Evolutionary conservation across 2,888 invertebrate species (phyloP).

Genomic region (Nemotelus nigrinus): DNA sequence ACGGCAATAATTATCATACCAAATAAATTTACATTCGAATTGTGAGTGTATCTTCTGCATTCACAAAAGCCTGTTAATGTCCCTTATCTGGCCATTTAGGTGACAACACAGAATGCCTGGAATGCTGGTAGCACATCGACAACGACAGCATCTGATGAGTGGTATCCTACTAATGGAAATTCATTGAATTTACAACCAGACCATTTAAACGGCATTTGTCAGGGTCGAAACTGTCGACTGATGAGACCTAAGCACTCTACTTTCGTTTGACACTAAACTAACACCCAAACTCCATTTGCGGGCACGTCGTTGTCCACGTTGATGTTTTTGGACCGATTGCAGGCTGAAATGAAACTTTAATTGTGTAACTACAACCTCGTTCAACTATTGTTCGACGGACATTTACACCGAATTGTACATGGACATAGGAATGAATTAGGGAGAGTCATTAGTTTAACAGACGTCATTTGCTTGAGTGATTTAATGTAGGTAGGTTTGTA

Average conservation of each 20-base stretch:
- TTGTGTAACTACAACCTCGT: slow-evolving; percentile 42
- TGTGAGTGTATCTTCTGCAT: too few relatives aligned
- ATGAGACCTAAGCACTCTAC: not conserved
- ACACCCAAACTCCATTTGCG: slow-evolving; percentile 6
- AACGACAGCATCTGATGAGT: slow-evolving; percentile 13
- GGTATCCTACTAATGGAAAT: slow-evolving; percentile 47
- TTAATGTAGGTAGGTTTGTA: too few relatives aligned
- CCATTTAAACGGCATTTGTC: slow-evolving; percentile 50
- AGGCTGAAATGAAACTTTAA: slow-evolving; percentile 20
- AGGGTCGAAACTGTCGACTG: slow-evolving; percentile 43
- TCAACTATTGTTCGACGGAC: slow-evolving; percentile 47
- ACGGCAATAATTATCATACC: too few relatives aligned
- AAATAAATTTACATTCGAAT: too few relatives aligned
- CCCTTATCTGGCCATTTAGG: too few relatives aligned
- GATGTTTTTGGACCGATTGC: not conserved
- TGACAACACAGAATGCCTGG: too few relatives aligned
- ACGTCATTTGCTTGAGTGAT: too few relatives aligned
- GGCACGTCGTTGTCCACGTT: not conserved
- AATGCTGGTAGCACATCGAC: too few relatives aligned
- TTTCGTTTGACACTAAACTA: slow-evolving; percentile 2
- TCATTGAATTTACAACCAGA: slow-evolving; percentile 49
- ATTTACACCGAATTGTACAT: not conserved
- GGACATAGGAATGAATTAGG: too few relatives aligned
- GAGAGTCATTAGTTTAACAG: too few relatives aligned
- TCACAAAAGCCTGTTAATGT: too few relatives aligned